Evolutionary conservation across 2,797 vertebrate species (phyloP).

Genomic region (Babyrousa celebensis): DNA sequence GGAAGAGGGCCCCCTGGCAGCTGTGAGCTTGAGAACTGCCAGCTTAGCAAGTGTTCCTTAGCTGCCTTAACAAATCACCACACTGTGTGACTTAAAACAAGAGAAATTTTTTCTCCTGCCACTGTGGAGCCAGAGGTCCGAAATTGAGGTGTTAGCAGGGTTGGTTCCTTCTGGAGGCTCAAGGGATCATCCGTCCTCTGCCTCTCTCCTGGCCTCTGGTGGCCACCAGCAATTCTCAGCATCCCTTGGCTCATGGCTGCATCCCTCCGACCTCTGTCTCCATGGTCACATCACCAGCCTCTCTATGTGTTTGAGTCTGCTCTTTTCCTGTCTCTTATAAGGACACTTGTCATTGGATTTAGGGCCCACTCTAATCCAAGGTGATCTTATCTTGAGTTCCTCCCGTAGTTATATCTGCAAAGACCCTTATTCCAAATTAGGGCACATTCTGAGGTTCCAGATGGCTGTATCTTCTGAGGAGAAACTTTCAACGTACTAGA

Average conservation of each 20-base stretch:
- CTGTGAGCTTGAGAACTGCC: background rate
- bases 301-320: background rate
- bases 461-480: background rate
- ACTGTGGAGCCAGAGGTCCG: background rate
- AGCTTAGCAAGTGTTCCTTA: background rate
- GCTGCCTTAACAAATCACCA: slow-evolving; percentile 35
- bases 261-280: background rate
- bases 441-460: slow-evolving; percentile 2
- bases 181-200: background rate
- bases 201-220: background rate
- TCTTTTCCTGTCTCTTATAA: slow-evolving; percentile 30
- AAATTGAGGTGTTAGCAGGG: slow-evolving; percentile 50
- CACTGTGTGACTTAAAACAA: slow-evolving; percentile 24
- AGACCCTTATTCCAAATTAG: slow-evolving; percentile 29
- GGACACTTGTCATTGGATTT: background rate
- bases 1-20: background rate
- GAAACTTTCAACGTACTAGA: background rate
- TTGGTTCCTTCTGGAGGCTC: slow-evolving; percentile 17
- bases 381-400: background rate
- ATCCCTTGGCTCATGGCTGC: background rate
- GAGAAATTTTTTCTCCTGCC: background rate
- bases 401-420: background rate
- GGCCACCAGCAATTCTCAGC: slow-evolving; percentile 39
- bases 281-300: background rate
- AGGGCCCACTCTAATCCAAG: background rate